These are phyloP conservation scores for Agrochola lychnidis DNA, from an alignment of 2,888 invertebrate species.

Conservation along the genomic window DNA sequence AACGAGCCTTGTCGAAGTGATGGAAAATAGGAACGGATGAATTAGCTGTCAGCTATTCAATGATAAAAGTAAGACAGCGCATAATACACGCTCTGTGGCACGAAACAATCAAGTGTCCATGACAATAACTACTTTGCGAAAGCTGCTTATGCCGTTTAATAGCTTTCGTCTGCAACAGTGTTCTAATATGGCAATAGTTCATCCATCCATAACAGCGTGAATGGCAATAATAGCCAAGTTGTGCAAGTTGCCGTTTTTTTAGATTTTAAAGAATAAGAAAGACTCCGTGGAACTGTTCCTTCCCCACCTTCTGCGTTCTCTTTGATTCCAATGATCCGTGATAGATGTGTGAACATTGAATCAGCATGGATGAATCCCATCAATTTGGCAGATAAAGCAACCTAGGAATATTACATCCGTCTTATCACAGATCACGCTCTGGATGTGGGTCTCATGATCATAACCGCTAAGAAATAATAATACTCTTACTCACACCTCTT, in stretches of 20 bases:
- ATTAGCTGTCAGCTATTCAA: conserved; percentile 87
- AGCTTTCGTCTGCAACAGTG: conserved; percentile 13
- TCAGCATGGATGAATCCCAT: neutral
- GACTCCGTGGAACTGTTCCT: neutral
- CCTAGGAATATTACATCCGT: neutral
- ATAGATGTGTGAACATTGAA: neutral
- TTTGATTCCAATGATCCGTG: too few relatives aligned
- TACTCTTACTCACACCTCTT: neutral
- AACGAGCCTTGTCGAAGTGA: conserved; percentile 90
- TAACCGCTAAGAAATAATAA: neutral
- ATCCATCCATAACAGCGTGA: neutral
- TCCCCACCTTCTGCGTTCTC: neutral
- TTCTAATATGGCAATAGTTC: conserved; percentile 2
- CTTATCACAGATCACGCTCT: neutral
- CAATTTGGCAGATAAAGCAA: neutral
- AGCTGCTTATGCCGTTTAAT: conserved; percentile 41
- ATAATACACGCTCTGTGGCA: conserved; percentile 76
- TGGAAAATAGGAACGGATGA: conserved; percentile 88
- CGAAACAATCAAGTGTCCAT: conserved; percentile 83
- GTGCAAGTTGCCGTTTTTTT: neutral
- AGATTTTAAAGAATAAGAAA: neutral
- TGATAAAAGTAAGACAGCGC: conserved; percentile 82
- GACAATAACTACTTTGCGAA: conserved; percentile 67
- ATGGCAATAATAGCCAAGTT: neutral
- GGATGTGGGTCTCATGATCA: neutral